phyloP scores from a whole-genome alignment of 2,888 invertebrate genomes.

The Diarsia dahlii region DNA sequence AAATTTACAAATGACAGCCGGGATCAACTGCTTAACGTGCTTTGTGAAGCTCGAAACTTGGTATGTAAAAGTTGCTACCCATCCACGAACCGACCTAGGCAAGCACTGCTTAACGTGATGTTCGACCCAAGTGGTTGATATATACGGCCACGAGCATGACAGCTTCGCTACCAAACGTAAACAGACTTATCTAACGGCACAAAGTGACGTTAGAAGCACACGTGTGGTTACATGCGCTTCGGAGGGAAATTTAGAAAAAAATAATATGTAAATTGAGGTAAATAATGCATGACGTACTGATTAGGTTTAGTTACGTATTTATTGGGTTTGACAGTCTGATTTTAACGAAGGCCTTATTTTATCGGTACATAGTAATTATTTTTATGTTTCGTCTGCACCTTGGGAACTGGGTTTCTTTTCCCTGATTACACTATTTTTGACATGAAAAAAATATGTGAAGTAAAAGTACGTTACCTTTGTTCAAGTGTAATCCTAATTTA shows the following conservation, averaged over 20 bases:
- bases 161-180: no score
- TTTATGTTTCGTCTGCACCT: background rate
- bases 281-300: background rate
- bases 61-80: no score
- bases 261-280: slow-evolving; percentile 20
- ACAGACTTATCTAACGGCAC: background rate
- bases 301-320: slow-evolving; percentile 10
- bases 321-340: background rate
- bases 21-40: no score
- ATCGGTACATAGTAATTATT: background rate
- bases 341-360: background rate
- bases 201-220: slow-evolving; percentile 44
- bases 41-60: no score
- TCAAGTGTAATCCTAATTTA: background rate
- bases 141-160: no score
- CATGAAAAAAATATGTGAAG: no score
- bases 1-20: no score
- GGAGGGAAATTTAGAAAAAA: slow-evolving; percentile 2
- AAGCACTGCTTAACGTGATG: no score
- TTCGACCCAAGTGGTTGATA: no score
- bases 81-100: no score
- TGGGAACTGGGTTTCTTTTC: no score
- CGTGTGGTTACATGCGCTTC: slow-evolving; percentile 29
- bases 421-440: no score
- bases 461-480: background rate